Conservation (phyloP, 2,888 invertebrate species). For the Sturmia bella region DNA sequence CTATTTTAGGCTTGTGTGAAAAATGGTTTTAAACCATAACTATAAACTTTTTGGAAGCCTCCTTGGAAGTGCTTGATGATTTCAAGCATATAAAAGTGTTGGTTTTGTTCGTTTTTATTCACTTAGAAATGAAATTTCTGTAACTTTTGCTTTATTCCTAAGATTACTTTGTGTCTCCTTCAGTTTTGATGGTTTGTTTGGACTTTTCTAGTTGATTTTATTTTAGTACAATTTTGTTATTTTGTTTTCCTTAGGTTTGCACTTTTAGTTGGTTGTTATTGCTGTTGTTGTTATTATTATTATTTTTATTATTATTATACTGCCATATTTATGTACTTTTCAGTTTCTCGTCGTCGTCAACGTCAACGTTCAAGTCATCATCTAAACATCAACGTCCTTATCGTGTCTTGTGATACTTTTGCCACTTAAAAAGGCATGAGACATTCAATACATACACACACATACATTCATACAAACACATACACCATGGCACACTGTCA, state of each 20-base stretch:
- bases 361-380: neutral
- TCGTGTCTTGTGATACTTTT: conserved; percentile 39
- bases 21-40: too few relatives aligned
- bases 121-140: neutral
- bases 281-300: neutral
- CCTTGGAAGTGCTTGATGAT: neutral
- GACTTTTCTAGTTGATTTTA: conserved; percentile 28
- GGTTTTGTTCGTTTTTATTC: neutral
- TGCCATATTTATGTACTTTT: conserved; percentile 42
- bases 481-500: neutral
- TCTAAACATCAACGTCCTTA: conserved; percentile 32
- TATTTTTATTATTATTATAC: conserved; percentile 23
- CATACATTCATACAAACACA: neutral
- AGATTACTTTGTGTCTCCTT: conserved; percentile 17
- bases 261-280: conserved; percentile 49
- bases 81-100: neutral
- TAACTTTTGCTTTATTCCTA: conserved; percentile 4
- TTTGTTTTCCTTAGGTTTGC: conserved; percentile 54
- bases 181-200: conserved; percentile 55
- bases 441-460: conserved; percentile 16
- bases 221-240: neutral
- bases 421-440: conserved; percentile 42
- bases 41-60: neutral
- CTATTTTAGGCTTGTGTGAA: neutral
- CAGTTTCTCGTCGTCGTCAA: conserved; percentile 35